phyloP scores from a whole-genome alignment of 1,140 invertebrate species.

The Thaumetopoea pityocampa region DNA sequence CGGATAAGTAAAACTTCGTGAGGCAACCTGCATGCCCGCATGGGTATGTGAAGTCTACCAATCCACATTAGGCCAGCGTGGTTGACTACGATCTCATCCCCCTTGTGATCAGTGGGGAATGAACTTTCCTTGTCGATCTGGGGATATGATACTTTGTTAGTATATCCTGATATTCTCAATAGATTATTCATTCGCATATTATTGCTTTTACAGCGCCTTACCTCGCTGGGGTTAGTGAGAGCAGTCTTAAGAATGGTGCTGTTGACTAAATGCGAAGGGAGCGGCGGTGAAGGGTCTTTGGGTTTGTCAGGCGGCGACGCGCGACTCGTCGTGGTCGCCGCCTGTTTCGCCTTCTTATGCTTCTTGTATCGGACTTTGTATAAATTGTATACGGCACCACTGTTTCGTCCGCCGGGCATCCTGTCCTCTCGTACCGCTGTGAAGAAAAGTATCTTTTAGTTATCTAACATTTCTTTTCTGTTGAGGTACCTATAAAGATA shows the following conservation, averaged over 20 bases:
- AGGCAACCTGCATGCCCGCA: too few relatives aligned
- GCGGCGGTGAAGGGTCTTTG: conserved; percentile 75
- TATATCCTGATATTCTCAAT: too few relatives aligned
- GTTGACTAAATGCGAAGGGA: conserved; percentile 86
- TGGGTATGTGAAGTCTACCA: too few relatives aligned
- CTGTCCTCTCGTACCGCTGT: conserved; percentile 97
- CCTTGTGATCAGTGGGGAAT: too few relatives aligned
- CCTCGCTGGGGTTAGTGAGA: conserved; percentile 93
- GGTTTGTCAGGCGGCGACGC: conserved; percentile 68
- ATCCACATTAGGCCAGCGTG: too few relatives aligned
- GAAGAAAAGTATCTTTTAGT: conserved; percentile 19
- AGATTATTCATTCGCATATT: too few relatives aligned
- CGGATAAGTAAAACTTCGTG: too few relatives aligned
- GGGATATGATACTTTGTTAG: too few relatives aligned
- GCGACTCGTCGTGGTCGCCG: conserved; percentile 68
- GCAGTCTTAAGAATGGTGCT: conserved; percentile 96
- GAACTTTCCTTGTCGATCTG: too few relatives aligned
- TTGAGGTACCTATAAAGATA: too few relatives aligned
- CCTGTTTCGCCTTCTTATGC: conserved; percentile 87
- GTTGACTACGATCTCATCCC: too few relatives aligned
- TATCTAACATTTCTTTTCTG: neutral
- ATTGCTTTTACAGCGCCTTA: conserved; percentile 27
- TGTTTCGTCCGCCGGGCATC: conserved; percentile 98
- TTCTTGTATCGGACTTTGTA: conserved; percentile 99
- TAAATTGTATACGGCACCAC: conserved; percentile 98